phyloP scores from a whole-genome alignment of 2,888 invertebrate species.

The Schrankia costaestrigalis region DNA sequence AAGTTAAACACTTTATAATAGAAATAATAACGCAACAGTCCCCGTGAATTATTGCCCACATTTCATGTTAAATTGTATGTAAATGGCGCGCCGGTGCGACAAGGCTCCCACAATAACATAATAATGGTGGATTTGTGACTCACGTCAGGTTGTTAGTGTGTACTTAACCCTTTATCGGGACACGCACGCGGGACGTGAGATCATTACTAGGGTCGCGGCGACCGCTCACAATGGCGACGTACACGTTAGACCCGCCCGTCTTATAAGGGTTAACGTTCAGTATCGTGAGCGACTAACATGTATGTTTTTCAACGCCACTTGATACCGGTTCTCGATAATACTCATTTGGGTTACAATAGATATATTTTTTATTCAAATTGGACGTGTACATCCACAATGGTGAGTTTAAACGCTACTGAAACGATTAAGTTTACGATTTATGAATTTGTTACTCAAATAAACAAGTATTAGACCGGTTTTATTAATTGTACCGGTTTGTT shows the following conservation, averaged over 20 bases:
- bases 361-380: conserved; percentile 40
- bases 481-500: conserved; percentile 26
- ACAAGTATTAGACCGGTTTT: conserved; percentile 25
- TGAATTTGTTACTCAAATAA: conserved; percentile 24
- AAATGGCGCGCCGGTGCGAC: conserved; percentile 72
- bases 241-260: conserved; percentile 32
- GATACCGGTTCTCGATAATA: conserved; percentile 44
- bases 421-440: conserved; percentile 41
- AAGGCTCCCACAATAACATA: conserved; percentile 79
- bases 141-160: conserved; percentile 79
- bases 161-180: conserved; percentile 80
- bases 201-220: conserved; percentile 69
- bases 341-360: conserved; percentile 47
- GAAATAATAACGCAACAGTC: conserved; percentile 75
- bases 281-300: conserved; percentile 51
- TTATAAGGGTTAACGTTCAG: conserved; percentile 38
- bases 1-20: conserved; percentile 74
- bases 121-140: conserved; percentile 80
- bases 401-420: conserved; percentile 41
- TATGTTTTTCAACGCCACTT: conserved; percentile 46
- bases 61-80: conserved; percentile 81
- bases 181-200: conserved; percentile 79
- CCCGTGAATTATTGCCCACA: conserved; percentile 76
- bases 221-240: conserved; percentile 50
- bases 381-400: conserved; percentile 29